Percentiles rank a stretch among this genome's conserved stretches.
Evolutionary conservation across 1,140 invertebrate genomes (phyloP).

Genomic region (Arctopsyche grandis): DNA sequence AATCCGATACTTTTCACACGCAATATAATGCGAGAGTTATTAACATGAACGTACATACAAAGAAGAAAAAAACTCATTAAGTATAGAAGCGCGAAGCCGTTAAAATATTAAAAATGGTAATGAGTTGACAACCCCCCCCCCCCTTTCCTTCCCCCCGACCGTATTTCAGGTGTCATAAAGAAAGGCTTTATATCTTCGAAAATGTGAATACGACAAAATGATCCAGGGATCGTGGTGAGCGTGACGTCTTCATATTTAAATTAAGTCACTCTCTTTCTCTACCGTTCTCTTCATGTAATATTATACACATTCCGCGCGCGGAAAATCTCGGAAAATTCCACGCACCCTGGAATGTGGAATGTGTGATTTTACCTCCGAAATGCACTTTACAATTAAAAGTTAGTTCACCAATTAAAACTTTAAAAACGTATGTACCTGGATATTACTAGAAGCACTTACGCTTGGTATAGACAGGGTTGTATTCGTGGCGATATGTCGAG

Average conservation of each 20-base stretch:
- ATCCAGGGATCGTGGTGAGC: not conserved
- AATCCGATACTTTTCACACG: too few relatives aligned
- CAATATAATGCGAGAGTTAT: not conserved
- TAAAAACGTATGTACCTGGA: too few relatives aligned
- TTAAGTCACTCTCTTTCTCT: not conserved
- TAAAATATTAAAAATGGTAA: conserved; percentile 18
- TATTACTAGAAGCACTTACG: too few relatives aligned
- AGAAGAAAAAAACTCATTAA: conserved; percentile 9
- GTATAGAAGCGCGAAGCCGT: not conserved
- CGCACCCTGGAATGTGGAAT: not conserved
- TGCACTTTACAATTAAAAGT: too few relatives aligned
- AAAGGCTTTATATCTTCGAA: conserved; percentile 1
- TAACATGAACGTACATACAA: not conserved
- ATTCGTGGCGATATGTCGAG: too few relatives aligned
- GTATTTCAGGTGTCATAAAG: conserved; percentile 14
- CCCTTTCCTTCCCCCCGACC: not conserved
- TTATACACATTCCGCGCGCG: not conserved
- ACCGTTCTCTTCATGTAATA: not conserved
- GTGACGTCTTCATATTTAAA: not conserved
- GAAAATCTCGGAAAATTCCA: not conserved
- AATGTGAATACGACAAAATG: conserved; percentile 27
- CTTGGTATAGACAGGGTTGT: too few relatives aligned
- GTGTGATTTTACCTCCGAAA: too few relatives aligned
- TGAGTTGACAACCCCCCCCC: not conserved
- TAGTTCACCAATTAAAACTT: too few relatives aligned